Evolutionary conservation across 2,888 invertebrate genomes (phyloP), one percentile per base, ranked within the genome.

Genomic region (Hypomecis punctinalis): DNA sequence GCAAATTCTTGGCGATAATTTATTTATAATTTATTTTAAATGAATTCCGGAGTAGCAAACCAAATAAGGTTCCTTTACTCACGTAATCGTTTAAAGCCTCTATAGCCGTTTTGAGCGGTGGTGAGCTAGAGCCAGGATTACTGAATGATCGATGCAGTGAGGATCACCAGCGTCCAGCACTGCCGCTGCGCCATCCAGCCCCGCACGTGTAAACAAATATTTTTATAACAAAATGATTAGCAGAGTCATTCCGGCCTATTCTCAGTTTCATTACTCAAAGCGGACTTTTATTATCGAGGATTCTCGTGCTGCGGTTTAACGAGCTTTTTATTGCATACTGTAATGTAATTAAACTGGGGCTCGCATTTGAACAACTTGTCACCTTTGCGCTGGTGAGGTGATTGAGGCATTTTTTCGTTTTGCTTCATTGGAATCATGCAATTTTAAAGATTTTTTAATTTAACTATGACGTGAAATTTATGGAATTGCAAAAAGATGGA

Each of bases 131-230:
- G 80, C 81, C 76, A 62, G 86, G 87, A 82, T 87, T 87, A 86
- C 77, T 61, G 79, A 79, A 81, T 86, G 87, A 87, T 86, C 83
- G 85, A 87, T 86, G 86, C 86, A 86, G 82, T 84, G 77, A 74
- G 85, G 87, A 84, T 86, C 86, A 87, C 79, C 73, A 71, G 68
- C 80, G 80, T 76, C 76, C 74, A 68, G 70, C 76, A 49, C 59
- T 61, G 66, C 52, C 58, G 37, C 56, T 49, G 49, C 52, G 49
- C 57, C 46, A 66, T 51, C 63, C 61, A 58, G 63, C 56, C 46
- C 48, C 66, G 52, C 60, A 63, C 61, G 63, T 59, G 64, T 63
- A 68, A 66, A 66, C 69, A 68, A 61, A 46, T 46, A 43, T 55
- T 62, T 66, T 69, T 64, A 68, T 69, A 70, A 69, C 71, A 66